A percentile compares a stretch with the other conserved stretches of the same genome.
Evolutionary conservation across 2,797 vertebrate species (phyloP).

Genomic region (Micromesistius poutassou): DNA sequence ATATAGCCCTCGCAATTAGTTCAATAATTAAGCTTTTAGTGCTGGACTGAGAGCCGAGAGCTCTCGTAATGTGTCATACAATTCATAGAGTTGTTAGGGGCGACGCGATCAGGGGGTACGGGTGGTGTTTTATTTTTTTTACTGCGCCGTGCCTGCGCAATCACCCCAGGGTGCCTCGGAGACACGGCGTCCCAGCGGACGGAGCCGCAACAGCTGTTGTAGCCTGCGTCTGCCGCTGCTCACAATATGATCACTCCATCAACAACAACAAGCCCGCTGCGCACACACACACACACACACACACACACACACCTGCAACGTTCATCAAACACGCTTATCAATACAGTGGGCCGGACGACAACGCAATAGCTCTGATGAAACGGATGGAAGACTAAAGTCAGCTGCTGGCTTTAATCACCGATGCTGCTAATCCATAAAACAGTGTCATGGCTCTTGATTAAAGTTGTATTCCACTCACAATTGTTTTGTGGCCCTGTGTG

Average conservation of each 20-base stretch:
- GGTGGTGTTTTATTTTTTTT: constrained; percentile 48
- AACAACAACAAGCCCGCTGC: constrained; percentile 68
- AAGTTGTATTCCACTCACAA: constrained; percentile 80
- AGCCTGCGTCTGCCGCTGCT: constrained; percentile 86
- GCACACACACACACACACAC: constrained; percentile 69
- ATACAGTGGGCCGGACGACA: constrained; percentile 82
- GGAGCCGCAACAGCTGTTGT: constrained; percentile 94
- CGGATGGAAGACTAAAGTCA: constrained; percentile 68
- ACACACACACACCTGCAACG: constrained; percentile 88
- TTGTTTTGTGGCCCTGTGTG: constrained; percentile 76
- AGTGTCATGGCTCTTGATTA: constrained; percentile 90
- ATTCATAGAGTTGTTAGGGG: constrained; percentile 88
- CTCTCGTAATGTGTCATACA: constrained; percentile 92
- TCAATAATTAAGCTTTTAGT: constrained; percentile 98
- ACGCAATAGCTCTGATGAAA: constrained; percentile 88
- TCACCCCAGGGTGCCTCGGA: constrained; percentile 84
- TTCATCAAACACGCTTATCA: constrained; percentile 93
- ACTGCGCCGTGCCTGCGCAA: constrained; percentile 79
- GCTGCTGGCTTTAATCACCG: constrained; percentile 84
- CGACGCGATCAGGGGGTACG: constrained; percentile 28
- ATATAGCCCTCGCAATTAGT: constrained; percentile 95
- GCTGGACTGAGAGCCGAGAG: constrained; percentile 93
- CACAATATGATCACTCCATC: constrained; percentile 99
- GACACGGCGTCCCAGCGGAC: constrained; percentile 88
- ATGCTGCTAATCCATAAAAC: constrained; percentile 91